Evolutionary conservation across 2,113 vertebrate genomes (phyloP).

Genomic region (Amazona vittata): DNA sequence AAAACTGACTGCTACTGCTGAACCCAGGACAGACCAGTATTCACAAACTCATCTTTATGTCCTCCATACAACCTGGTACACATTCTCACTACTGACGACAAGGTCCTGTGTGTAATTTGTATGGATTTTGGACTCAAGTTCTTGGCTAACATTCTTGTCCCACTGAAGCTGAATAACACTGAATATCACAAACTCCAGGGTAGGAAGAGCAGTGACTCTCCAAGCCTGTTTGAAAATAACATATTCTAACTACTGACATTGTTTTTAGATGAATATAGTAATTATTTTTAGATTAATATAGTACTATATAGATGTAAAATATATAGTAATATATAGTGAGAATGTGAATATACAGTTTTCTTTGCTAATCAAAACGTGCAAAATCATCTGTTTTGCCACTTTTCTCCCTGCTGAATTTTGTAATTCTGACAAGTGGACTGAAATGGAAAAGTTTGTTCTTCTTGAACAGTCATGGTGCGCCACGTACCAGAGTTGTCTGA

Average conservation of each 20-base stretch:
- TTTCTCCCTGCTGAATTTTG: neutral
- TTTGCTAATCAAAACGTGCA: neutral
- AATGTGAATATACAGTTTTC: neutral
- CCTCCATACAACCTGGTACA: neutral
- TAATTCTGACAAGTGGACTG: neutral
- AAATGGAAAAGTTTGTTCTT: neutral
- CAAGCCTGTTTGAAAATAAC: neutral
- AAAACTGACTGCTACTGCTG: too few relatives aligned
- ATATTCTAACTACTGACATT: neutral
- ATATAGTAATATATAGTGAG: neutral
- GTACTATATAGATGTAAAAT: neutral
- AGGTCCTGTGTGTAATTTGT: neutral
- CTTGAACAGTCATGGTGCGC: too few relatives aligned
- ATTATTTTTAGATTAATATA: neutral
- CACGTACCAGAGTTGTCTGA: accelerated
- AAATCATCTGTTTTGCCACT: neutral
- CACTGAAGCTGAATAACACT: neutral
- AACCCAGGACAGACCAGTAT: neutral
- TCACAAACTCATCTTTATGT: neutral
- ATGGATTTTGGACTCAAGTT: neutral
- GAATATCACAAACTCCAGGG: neutral
- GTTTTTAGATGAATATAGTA: neutral
- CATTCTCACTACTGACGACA: neutral
- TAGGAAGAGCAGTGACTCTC: neutral
- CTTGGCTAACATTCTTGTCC: neutral